Conservation (phyloP, 2,888 invertebrate species). For the Caenorhabditis zanzibari region DNA sequence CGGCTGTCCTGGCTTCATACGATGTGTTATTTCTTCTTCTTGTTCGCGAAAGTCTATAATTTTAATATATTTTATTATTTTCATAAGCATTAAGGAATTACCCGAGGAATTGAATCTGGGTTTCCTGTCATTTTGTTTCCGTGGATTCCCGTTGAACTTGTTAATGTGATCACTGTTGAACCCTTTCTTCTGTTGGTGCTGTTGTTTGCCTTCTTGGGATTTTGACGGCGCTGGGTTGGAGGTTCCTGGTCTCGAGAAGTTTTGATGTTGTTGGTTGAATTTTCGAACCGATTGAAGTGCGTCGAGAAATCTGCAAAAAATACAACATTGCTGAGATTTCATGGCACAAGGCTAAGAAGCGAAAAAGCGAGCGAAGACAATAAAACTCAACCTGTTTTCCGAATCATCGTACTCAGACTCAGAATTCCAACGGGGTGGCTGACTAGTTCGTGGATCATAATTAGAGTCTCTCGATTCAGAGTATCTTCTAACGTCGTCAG, state of each 20-base stretch:
- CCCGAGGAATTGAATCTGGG: slow-evolving; percentile 12
- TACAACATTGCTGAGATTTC: no score
- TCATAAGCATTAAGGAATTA: background rate
- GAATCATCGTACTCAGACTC: slow-evolving; percentile 43
- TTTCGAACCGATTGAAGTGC: slow-evolving; percentile 26
- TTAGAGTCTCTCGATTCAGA: slow-evolving; percentile 41
- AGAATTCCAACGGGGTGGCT: background rate
- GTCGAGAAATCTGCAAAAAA: slow-evolving; percentile 33
- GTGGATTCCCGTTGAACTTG: slow-evolving; percentile 3
- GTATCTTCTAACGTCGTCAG: slow-evolving; percentile 18
- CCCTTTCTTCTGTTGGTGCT: slow-evolving; percentile 39
- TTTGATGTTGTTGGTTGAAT: slow-evolving; percentile 5
- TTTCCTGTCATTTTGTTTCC: slow-evolving; percentile 24
- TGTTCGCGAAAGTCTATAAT: slow-evolving; percentile 38
- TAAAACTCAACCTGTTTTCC: slow-evolving; percentile 38
- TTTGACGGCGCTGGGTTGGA: slow-evolving; percentile 38
- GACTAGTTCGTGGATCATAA: slow-evolving; percentile 12
- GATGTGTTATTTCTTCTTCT: slow-evolving; percentile 36
- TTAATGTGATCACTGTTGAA: background rate
- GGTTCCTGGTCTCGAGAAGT: slow-evolving; percentile 26
- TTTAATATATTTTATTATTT: background rate
- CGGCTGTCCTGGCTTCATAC: slow-evolving; percentile 14
- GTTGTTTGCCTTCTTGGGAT: slow-evolving; percentile 15
- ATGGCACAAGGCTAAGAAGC: no score
- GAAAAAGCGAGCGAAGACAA: background rate